Evolutionary conservation across 2,797 vertebrate species (phyloP), one percentile per base, ranked within the genome.

Genomic region (Pangasius macronema): DNA sequence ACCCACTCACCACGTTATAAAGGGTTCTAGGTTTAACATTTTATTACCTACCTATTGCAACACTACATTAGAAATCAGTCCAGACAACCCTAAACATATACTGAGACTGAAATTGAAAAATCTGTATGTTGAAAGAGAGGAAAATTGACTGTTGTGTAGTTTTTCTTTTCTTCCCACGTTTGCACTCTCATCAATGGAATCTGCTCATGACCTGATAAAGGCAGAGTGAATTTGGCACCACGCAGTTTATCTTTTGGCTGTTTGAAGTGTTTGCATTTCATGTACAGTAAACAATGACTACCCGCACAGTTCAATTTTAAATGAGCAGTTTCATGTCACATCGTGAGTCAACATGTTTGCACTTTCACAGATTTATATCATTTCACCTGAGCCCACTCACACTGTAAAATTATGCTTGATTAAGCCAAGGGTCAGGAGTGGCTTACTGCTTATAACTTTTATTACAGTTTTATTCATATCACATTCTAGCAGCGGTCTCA

Each of bases 271-370:
- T 63, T 49, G 59, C 57, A 46, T 63, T 63, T 79, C 30, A 11
- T 11, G 76, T 79, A 42, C 42, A 42, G 42, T 42, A 57, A 59
- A 80, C 33, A 39, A 33, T 18, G 0, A 36, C 73, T 76, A 51
- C 76, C 76, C 76, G 22, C 76, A 57, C 51, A 36, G 76, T 55
- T 55, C 49, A 55, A 39, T 80, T 57, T 57, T 57, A 59, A 79
- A 30, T 53, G n/a, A 59, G 77, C 55, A 39, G 27, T 59, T 59
- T 80, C 33, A 76, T 76, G 51, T 33, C 76, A 79, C 76, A 33
- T 22, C 36, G 20, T 36, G n/a, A 79, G 30, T 79, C 76, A 57
- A 55, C 30, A 30, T 33, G 20, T 80, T 80, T 59, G 77, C 33
- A 59, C 33, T 57, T 33, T 57, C 3, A 36, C 46, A 51, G 18